Evolutionary conservation across 64 coral and sea anemone species (phyloP).

Genomic region (Montipora capricornis): DNA sequence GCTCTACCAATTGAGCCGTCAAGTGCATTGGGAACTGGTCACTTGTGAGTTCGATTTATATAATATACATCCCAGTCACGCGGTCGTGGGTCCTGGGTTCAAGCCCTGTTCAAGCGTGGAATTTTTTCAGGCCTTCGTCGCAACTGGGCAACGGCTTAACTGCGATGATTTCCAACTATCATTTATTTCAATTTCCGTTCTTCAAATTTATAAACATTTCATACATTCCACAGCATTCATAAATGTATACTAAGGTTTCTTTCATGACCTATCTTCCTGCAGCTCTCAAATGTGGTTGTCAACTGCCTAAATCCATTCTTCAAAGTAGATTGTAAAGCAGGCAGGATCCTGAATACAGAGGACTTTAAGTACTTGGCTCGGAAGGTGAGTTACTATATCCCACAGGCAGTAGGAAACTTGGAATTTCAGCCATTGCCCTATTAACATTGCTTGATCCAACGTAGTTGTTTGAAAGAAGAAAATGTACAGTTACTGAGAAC

Average conservation of each 20-base stretch:
- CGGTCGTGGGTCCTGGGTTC: no score
- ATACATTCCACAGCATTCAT: no score
- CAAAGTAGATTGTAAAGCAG: slow-evolving; percentile 96
- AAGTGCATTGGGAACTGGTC: no score
- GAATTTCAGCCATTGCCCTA: not conserved
- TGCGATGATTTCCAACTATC: no score
- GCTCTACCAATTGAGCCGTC: no score
- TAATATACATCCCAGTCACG: no score
- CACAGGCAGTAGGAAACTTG: not conserved
- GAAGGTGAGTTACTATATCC: slow-evolving; percentile 71
- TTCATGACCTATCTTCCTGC: not conserved
- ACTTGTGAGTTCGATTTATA: no score
- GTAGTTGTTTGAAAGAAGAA: not conserved
- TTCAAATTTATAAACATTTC: no score
- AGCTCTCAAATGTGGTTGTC: slow-evolving; percentile 95
- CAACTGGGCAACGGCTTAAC: no score
- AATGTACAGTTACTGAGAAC: not conserved
- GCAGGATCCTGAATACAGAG: slow-evolving; percentile 80
- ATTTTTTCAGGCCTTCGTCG: no score
- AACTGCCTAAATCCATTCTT: slow-evolving; percentile 97
- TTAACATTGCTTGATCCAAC: not conserved
- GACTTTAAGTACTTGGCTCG: slow-evolving; percentile 97
- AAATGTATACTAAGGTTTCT: not conserved
- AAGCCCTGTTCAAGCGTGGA: no score
- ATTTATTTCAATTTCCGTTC: no score